Conservation (phyloP, 2,113 vertebrate species). For the Siphamia tubifer region DNA sequence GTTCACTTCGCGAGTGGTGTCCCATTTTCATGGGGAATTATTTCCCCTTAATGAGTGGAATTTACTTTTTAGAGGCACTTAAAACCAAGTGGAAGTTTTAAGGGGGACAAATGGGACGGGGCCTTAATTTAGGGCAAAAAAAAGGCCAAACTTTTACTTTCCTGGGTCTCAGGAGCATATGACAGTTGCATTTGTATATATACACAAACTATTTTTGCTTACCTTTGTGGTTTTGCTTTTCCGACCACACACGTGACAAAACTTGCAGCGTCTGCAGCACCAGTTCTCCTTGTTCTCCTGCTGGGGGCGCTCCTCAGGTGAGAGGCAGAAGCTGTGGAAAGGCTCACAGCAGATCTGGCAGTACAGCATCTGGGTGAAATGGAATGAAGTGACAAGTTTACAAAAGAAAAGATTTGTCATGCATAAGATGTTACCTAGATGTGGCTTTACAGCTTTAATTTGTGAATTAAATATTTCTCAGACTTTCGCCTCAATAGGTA, state of each 20-base stretch:
- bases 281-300: constrained; percentile 87
- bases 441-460: neutral
- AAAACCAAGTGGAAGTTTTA: too few relatives aligned
- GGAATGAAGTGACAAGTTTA: neutral
- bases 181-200: too few relatives aligned
- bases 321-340: constrained; percentile 90
- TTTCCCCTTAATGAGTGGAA: too few relatives aligned
- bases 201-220: too few relatives aligned
- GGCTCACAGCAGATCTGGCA: constrained; percentile 95
- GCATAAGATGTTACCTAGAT: too few relatives aligned
- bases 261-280: constrained; percentile 92
- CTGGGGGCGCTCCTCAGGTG: constrained; percentile 82
- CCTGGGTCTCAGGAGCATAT: too few relatives aligned
- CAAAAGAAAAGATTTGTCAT: neutral
- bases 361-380: constrained; percentile 82
- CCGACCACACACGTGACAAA: constrained; percentile 89
- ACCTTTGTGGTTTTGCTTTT: constrained; percentile 87
- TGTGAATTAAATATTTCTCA: neutral
- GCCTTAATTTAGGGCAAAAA: too few relatives aligned
- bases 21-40: too few relatives aligned
- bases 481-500: neutral
- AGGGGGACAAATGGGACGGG: too few relatives aligned
- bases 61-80: too few relatives aligned
- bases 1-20: too few relatives aligned
- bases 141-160: too few relatives aligned